A percentile compares a stretch with the other conserved stretches of the same genome.
Evolutionary conservation across 1,140 invertebrate species (phyloP).

Genomic region (Pentalonia nigronervosa): DNA sequence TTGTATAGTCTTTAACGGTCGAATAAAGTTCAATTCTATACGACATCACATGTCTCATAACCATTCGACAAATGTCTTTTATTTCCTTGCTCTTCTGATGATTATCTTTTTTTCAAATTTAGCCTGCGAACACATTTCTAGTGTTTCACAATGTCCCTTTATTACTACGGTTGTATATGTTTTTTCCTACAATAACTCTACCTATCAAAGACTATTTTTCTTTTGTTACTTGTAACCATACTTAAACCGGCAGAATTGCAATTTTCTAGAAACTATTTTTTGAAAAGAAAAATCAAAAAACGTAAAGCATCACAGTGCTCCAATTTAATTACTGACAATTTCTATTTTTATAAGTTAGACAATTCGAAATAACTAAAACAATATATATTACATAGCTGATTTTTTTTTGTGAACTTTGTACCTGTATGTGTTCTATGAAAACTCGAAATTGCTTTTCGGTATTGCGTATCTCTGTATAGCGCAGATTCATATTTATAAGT

Average conservation of each 20-base stretch:
- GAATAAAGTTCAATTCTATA: background rate
- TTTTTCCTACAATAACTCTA: background rate
- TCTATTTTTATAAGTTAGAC: background rate
- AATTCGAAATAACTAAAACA: background rate
- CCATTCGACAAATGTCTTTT: background rate
- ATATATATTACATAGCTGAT: background rate
- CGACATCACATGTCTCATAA: too few species aligned
- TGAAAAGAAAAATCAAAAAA: background rate
- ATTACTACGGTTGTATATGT: background rate
- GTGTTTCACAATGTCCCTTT: background rate
- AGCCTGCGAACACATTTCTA: background rate
- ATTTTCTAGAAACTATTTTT: background rate
- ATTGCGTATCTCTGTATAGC: background rate
- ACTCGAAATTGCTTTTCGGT: background rate
- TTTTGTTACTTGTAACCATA: background rate
- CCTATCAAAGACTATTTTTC: background rate
- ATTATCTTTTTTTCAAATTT: background rate
- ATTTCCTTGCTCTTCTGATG: background rate
- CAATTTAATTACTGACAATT: background rate
- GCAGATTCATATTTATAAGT: too few species aligned
- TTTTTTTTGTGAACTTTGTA: background rate
- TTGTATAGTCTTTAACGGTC: background rate
- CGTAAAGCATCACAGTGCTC: background rate
- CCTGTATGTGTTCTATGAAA: too few species aligned
- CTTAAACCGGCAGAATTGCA: background rate